These are phyloP conservation scores for Tinea trinotella DNA, from an alignment of 2,888 invertebrate species.

Conservation along the genomic window DNA sequence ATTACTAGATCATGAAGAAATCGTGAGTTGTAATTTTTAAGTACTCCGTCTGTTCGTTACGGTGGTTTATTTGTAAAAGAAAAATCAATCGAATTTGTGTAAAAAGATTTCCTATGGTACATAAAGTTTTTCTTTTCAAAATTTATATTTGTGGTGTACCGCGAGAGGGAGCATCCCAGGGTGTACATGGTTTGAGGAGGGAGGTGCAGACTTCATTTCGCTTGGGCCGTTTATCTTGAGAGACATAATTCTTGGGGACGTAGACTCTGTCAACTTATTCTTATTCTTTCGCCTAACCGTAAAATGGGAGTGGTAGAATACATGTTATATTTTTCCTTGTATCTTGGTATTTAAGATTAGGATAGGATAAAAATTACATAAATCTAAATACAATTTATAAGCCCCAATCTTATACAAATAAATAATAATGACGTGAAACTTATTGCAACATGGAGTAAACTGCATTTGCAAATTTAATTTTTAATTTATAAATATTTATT, in stretches of 20 bases:
- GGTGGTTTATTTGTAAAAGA: no score
- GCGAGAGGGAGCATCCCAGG: constrained; percentile 40
- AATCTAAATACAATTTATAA: no score
- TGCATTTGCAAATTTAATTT: no score
- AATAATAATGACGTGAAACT: no score
- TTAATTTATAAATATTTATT: no score
- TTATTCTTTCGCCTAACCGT: constrained; percentile 71
- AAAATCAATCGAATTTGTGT: neutral
- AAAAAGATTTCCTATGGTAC: constrained; percentile 10
- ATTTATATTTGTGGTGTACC: constrained; percentile 61
- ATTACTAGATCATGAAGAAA: no score
- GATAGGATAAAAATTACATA: no score
- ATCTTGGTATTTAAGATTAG: neutral
- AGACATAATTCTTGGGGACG: constrained; percentile 75
- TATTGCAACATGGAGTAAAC: no score
- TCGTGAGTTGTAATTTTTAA: no score
- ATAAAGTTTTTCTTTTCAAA: constrained; percentile 56
- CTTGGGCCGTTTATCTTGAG: constrained; percentile 80
- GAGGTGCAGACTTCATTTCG: constrained; percentile 77
- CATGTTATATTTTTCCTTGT: neutral
- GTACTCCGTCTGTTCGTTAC: no score
- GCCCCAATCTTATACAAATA: no score
- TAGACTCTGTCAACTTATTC: constrained; percentile 74
- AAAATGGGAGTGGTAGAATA: constrained; percentile 33
- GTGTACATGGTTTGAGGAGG: constrained; percentile 38